These are phyloP conservation scores for Coregonus ussuriensis DNA, from an alignment of 2,797 vertebrate species.

Conservation along the genomic window DNA sequence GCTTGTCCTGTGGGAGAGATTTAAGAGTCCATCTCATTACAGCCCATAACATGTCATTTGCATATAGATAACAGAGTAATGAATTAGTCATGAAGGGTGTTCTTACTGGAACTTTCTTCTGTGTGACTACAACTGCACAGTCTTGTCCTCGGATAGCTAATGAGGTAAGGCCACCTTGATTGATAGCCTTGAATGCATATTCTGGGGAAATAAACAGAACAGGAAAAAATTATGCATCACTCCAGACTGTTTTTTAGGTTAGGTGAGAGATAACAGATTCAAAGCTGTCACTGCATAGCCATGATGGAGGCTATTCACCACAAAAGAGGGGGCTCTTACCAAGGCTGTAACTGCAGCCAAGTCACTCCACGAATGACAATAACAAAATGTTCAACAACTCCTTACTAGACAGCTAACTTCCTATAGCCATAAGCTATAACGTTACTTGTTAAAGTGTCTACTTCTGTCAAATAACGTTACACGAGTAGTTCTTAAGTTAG, in stretches of 20 bases:
- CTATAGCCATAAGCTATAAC: too few relatives aligned
- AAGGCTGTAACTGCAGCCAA: too few relatives aligned
- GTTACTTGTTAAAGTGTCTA: too few relatives aligned
- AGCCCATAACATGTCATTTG: not conserved
- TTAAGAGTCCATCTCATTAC: not conserved
- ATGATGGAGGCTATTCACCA: not conserved
- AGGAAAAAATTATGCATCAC: not conserved
- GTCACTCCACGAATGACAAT: too few relatives aligned
- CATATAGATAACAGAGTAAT: not conserved
- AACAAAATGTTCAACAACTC: too few relatives aligned
- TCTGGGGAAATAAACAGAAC: slow-evolving; percentile 67
- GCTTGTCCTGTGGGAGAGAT: slow-evolving; percentile 77
- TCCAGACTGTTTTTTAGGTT: not conserved
- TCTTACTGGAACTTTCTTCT: slow-evolving; percentile 90
- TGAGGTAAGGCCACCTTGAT: slow-evolving; percentile 88
- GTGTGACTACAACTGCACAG: slow-evolving; percentile 86
- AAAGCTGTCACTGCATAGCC: not conserved
- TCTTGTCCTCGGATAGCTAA: slow-evolving; percentile 88
- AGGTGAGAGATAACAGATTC: not conserved
- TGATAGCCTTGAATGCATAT: slow-evolving; percentile 91
- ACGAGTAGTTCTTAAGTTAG: too few relatives aligned
- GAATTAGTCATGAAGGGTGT: not conserved
- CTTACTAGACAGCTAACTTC: too few relatives aligned
- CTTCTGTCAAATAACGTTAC: too few relatives aligned
- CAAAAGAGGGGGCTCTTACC: too few relatives aligned